phyloP scores from a whole-genome alignment of 2,113 vertebrate genomes.

The Rostratula benghalensis region DNA sequence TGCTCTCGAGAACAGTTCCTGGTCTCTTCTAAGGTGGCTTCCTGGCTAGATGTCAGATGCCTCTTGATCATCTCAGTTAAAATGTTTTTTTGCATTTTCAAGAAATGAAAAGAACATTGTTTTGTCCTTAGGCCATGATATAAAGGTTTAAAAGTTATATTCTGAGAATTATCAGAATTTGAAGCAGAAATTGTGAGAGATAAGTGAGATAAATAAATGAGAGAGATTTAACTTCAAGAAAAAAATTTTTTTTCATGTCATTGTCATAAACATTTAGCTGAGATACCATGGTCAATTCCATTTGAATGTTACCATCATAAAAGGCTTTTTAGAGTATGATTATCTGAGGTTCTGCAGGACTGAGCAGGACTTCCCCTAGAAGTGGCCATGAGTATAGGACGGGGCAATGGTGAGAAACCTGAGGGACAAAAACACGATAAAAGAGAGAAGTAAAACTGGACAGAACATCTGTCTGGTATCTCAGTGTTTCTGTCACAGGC shows the following conservation, averaged over 20 bases:
- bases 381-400: background rate
- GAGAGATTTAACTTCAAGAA: background rate
- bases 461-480: background rate
- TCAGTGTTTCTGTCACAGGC: background rate
- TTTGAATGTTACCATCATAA: background rate
- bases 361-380: background rate
- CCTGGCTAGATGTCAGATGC: background rate
- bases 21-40: background rate
- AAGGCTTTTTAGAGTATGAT: background rate
- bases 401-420: background rate
- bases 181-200: background rate
- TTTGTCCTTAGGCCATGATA: background rate
- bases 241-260: background rate
- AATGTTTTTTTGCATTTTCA: background rate
- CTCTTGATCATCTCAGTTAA: background rate
- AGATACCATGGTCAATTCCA: rapidly evolving
- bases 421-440: background rate
- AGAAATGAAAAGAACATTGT: background rate
- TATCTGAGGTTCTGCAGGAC: background rate
- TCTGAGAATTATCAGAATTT: background rate
- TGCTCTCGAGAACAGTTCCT: background rate
- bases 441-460: background rate
- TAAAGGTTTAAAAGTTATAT: background rate
- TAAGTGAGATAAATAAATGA: background rate
- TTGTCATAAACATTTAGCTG: background rate